These are phyloP conservation scores for Epinephelus fuscoguttatus DNA, from an alignment of 2,113 vertebrate genomes.

Conservation along the genomic window DNA sequence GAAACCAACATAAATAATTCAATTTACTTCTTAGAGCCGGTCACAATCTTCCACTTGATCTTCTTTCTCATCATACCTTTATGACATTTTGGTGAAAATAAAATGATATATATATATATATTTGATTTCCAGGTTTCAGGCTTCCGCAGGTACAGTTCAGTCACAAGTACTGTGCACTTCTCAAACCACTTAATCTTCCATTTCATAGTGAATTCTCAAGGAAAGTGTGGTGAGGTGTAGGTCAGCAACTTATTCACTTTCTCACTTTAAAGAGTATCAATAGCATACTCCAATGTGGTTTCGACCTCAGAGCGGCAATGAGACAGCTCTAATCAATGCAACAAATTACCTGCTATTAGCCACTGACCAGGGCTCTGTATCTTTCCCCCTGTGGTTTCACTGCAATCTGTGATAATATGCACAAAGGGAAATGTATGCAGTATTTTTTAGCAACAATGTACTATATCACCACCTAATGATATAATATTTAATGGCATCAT, in stretches of 20 bases:
- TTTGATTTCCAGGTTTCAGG: conserved; percentile 5
- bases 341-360: conserved; percentile 71
- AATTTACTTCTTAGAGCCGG: conserved; percentile 9
- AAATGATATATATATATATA: neutral
- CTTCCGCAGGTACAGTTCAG: conserved; percentile 7
- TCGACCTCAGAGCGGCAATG: conserved; percentile 40
- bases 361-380: conserved; percentile 41
- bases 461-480: conserved; percentile 41
- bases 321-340: conserved; percentile 67
- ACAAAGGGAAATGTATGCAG: conserved; percentile 26
- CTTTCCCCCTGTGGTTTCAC: conserved; percentile 25
- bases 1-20: conserved; percentile 27
- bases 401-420: conserved; percentile 37
- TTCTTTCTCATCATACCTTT: conserved; percentile 19
- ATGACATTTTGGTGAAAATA: conserved; percentile 29
- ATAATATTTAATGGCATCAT: conserved; percentile 47
- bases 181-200: conserved; percentile 25
- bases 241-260: conserved; percentile 45
- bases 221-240: conserved; percentile 8
- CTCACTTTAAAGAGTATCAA: conserved; percentile 45
- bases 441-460: conserved; percentile 25
- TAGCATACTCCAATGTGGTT: conserved; percentile 39
- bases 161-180: conserved; percentile 13
- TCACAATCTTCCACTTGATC: conserved; percentile 16
- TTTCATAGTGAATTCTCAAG: conserved; percentile 35